phyloP scores from a whole-genome alignment of 2,888 invertebrate genomes.

The Tyria jacobaeae region DNA sequence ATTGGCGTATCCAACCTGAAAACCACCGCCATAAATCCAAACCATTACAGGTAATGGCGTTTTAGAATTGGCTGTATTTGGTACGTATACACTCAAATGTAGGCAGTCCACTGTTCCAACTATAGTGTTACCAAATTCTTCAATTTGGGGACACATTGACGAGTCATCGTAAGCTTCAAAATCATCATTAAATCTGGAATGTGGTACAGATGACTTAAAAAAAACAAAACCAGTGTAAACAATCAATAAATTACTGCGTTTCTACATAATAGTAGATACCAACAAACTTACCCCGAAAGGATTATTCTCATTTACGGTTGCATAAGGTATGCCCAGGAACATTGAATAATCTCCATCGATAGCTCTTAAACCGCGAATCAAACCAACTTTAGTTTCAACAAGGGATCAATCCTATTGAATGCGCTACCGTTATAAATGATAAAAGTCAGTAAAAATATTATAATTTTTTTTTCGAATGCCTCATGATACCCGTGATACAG shows the following conservation, averaged over 20 bases:
- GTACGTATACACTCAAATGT: slow-evolving; percentile 64
- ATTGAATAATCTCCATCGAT: slow-evolving; percentile 64
- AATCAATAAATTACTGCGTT: neutral
- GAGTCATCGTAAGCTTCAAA: slow-evolving; percentile 68
- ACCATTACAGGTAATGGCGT: slow-evolving; percentile 63
- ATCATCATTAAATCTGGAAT: slow-evolving; percentile 54
- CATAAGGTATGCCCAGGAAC: slow-evolving; percentile 73
- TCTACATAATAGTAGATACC: neutral
- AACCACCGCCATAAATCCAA: slow-evolving; percentile 67
- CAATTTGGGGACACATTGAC: slow-evolving; percentile 64
- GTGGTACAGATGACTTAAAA: slow-evolving; percentile 61
- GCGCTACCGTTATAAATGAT: slow-evolving; percentile 36
- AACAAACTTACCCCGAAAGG: slow-evolving; percentile 67
- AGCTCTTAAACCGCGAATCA: slow-evolving; percentile 62
- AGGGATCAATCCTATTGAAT: slow-evolving; percentile 55
- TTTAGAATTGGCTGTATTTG: slow-evolving; percentile 54
- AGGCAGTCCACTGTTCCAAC: slow-evolving; percentile 64
- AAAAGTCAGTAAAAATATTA: slow-evolving; percentile 31
- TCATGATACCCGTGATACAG: slow-evolving; percentile 32
- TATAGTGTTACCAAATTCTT: slow-evolving; percentile 49
- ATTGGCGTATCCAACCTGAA: slow-evolving; percentile 53
- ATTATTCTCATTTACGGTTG: slow-evolving; percentile 56
- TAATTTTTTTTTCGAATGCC: slow-evolving; percentile 21
- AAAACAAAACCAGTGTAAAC: neutral
- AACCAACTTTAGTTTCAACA: slow-evolving; percentile 63